Evolutionary conservation across 2,113 vertebrate genomes (phyloP), one percentile per base, ranked within the genome.

Genomic region (Phalacrocorax carbo): DNA sequence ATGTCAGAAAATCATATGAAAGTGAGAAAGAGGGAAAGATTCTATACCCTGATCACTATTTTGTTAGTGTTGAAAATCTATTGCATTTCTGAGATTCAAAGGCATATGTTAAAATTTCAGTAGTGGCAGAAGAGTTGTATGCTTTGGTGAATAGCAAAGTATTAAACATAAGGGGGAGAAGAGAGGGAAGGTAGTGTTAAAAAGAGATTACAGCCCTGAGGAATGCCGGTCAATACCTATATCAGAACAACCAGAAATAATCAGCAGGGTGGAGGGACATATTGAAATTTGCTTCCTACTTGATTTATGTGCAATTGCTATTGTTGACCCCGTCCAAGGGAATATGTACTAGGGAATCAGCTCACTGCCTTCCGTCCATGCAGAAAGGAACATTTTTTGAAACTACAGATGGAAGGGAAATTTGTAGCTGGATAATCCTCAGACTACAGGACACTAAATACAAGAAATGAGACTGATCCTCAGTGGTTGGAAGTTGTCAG

Each of bases 171-270:
- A 77, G 27, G 44, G 72, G 40, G 36, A 54, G 13, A n/a, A 76
- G 27, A 29, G 29, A 71, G 29, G 30, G 64, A 77, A 72, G 29
- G n/a, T 2, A 48, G 26, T 4, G 8, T 40, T 80, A 68, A 60
- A 16, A 61, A 29, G 8, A 73, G 32, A 61, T 40, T 29, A 19
- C 10, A 55, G 7, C 52, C 70, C 60, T 44, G 11, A 25, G 40
- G 38, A 87, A 62, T n/a, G 12, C 1, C 0, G 1, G 1, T 19
- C 22, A 66, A 61, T 38, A 71, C 15, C 38, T 64, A 1, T 9
- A 44, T 25, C n/a, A 73, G 30, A 89, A 77, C 40, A 86, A 48
- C 26, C 14, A 68, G 71, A 86, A 82, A 57, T 23, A 77, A 21
- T 36, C 9, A 38, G 52, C 44, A 77, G 8, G 32, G 13, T 32